These are phyloP conservation scores for Polia nebulosa DNA, from an alignment of 2,888 invertebrate species.

Conservation along the genomic window DNA sequence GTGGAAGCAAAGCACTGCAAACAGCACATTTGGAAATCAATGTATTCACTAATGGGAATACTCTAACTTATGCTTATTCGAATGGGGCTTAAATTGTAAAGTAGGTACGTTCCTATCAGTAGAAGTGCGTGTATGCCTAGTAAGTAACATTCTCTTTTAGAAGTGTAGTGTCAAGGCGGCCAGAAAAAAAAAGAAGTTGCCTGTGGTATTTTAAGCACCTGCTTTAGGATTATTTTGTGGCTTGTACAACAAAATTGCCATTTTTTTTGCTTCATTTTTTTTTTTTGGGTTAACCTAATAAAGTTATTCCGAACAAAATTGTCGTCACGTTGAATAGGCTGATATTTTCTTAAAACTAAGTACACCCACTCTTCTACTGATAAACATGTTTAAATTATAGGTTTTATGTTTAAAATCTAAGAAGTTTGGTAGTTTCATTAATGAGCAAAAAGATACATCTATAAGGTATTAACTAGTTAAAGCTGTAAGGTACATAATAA, in stretches of 20 bases:
- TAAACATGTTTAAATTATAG: conserved; percentile 9
- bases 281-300: neutral
- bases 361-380: conserved; percentile 38
- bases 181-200: neutral
- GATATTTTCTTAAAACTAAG: neutral
- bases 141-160: neutral
- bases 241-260: neutral
- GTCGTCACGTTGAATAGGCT: neutral
- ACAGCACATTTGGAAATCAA: conserved; percentile 66
- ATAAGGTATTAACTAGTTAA: conserved; percentile 67
- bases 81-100: conserved; percentile 5
- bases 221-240: neutral
- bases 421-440: conserved; percentile 25
- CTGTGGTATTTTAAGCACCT: neutral
- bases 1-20: conserved; percentile 72
- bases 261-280: neutral
- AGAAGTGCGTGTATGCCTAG: conserved; percentile 29
- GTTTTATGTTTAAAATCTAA: conserved; percentile 16
- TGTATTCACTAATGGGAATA: conserved; percentile 21
- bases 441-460: conserved; percentile 50
- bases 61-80: neutral
- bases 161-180: neutral
- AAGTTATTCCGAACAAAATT: neutral
- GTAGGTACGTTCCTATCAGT: conserved; percentile 22
- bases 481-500: conserved; percentile 64